Conservation (phyloP, 2,888 invertebrate species). For the Mythimna pallens region DNA sequence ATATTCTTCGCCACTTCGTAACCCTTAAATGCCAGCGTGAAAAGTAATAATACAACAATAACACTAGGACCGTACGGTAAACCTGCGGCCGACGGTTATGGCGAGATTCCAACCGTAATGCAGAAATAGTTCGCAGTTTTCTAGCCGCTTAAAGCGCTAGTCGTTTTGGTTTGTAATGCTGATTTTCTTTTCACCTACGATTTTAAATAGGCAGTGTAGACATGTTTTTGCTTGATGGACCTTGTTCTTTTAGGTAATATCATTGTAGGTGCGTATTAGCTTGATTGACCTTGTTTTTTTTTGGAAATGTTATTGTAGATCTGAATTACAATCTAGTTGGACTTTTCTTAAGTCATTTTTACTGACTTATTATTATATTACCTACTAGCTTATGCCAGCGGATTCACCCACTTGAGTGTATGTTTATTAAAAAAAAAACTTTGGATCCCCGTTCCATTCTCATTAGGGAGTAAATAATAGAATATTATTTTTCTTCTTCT, state of each 20-base stretch:
- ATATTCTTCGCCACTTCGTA: slow-evolving; percentile 49
- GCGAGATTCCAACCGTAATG: slow-evolving; percentile 63
- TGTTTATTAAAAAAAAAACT: no score
- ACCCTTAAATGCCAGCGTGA: slow-evolving; percentile 56
- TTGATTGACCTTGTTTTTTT: no score
- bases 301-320: no score
- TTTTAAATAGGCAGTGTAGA: slow-evolving; percentile 51
- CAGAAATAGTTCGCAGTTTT: slow-evolving; percentile 59
- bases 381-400: no score
- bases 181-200: slow-evolving; percentile 40
- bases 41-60: slow-evolving; percentile 58
- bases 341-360: no score
- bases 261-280: neutral
- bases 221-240: slow-evolving; percentile 13
- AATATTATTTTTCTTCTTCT: no score
- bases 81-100: slow-evolving; percentile 58
- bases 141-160: slow-evolving; percentile 45
- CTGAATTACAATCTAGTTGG: no score
- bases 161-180: slow-evolving; percentile 41
- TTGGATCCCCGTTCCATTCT: no score
- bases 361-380: no score
- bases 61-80: slow-evolving; percentile 50
- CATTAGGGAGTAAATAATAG: no score
- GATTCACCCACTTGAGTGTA: no score
- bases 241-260: neutral